A percentile compares a stretch with the other conserved stretches of the same genome.
phyloP scores from a whole-genome alignment of 2,888 invertebrate species.

The Eupithecia vulgata region DNA sequence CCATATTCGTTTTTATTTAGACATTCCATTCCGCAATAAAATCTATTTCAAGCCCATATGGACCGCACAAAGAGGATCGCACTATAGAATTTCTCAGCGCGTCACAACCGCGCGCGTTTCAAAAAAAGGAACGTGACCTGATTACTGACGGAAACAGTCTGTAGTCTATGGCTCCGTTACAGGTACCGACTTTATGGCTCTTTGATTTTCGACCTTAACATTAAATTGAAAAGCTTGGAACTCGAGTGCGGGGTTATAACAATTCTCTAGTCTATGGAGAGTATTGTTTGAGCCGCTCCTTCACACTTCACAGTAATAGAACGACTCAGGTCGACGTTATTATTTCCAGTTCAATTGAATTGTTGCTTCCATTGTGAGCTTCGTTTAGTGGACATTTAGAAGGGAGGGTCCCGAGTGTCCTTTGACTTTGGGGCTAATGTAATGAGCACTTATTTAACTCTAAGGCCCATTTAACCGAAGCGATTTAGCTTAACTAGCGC shows the following conservation, averaged over 20 bases:
- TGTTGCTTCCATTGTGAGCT: slow-evolving; percentile 55
- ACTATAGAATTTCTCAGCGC: slow-evolving; percentile 55
- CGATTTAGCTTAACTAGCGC: slow-evolving; percentile 25
- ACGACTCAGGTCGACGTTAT: slow-evolving; percentile 59
- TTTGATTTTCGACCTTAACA: slow-evolving; percentile 56
- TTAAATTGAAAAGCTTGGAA: slow-evolving; percentile 48
- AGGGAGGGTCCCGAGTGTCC: slow-evolving; percentile 38
- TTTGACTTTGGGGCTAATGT: slow-evolving; percentile 42
- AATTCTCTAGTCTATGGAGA: slow-evolving; percentile 60
- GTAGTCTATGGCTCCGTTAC: slow-evolving; percentile 67
- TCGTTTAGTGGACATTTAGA: slow-evolving; percentile 53
- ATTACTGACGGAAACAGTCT: slow-evolving; percentile 80
- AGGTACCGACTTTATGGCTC: slow-evolving; percentile 50
- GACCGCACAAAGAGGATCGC: slow-evolving; percentile 46
- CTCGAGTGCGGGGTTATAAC: slow-evolving; percentile 49
- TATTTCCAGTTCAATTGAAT: slow-evolving; percentile 64
- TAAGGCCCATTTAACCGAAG: slow-evolving; percentile 32
- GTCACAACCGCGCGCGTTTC: slow-evolving; percentile 69
- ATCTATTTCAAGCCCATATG: slow-evolving; percentile 55
- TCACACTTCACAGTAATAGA: slow-evolving; percentile 62
- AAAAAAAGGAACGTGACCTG: slow-evolving; percentile 83
- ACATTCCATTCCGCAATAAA: slow-evolving; percentile 51
- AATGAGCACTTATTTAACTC: slow-evolving; percentile 42
- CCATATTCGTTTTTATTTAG: slow-evolving; percentile 26
- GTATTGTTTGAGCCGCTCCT: slow-evolving; percentile 68